phyloP scores from a whole-genome alignment of 2,888 invertebrate genomes.

The Drosophila helvetica region DNA sequence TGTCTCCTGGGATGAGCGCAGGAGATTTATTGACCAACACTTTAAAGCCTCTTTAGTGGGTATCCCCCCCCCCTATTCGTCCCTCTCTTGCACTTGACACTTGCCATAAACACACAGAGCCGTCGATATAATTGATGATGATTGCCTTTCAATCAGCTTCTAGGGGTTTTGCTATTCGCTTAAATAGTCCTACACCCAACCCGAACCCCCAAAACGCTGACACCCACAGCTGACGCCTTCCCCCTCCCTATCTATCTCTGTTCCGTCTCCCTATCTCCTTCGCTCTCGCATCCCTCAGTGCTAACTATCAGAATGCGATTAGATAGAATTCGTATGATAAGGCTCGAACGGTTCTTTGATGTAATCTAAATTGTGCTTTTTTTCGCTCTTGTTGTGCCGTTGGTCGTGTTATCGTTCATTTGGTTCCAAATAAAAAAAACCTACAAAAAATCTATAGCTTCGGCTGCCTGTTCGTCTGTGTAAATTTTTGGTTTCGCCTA shows the following conservation, averaged over 20 bases:
- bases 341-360: constrained; percentile 28
- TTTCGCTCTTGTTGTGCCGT: constrained; percentile 10
- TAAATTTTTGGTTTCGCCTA: constrained; percentile 40
- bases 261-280: neutral
- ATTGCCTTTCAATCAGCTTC: constrained; percentile 50
- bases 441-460: constrained; percentile 20
- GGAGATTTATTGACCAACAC: too few relatives aligned
- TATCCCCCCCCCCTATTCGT: neutral
- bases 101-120: constrained; percentile 10
- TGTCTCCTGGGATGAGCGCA: too few relatives aligned
- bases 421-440: constrained; percentile 30
- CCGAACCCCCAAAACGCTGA: neutral
- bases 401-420: constrained; percentile 14
- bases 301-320: constrained; percentile 51
- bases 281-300: constrained; percentile 39
- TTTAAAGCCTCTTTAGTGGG: neutral
- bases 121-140: constrained; percentile 60
- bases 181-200: neutral
- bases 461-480: constrained; percentile 39
- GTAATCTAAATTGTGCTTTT: constrained; percentile 27
- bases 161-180: neutral
- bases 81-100: neutral
- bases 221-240: constrained; percentile 9
- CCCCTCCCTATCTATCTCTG: neutral
- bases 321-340: constrained; percentile 39